Evolutionary conservation across 2,888 invertebrate genomes (phyloP), one percentile per base, ranked within the genome.

Genomic region (Amaurobius ferox): DNA sequence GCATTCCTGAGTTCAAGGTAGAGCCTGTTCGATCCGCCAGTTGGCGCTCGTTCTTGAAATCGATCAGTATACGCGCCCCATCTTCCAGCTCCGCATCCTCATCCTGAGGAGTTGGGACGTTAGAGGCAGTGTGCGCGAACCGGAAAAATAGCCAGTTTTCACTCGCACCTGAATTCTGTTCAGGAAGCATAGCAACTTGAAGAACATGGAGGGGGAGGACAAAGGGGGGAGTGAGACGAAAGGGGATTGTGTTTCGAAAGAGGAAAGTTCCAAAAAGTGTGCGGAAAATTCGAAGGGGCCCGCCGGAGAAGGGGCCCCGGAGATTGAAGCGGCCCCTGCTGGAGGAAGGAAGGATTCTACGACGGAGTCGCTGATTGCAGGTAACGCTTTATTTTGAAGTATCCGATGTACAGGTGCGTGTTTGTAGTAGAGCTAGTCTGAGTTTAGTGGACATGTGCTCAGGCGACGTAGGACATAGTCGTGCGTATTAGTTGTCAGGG

Each of bases 311-410:
- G 55, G 55, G 55, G 55, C 23, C 55, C 55, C 55, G 23, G 55
- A 55, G 55, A 55, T 55, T 11, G 55, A 55, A 55, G 55, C 55
- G 55, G 55, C 55, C 55, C 55, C 55, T 55, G 55, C 19, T 23
- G 55, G 55, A 6, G 55, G 11, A 23, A 55, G 55, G 23, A 55
- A 55, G 23, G 55, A 55, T 55, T 55, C 55, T n/a, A 55, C 55
- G 23, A 55, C 55, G 55, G 55, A 55, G 55, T 55, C 55, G 5
- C 55, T 55, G 5, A 55, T 55, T 23, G 55, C 55, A 55, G 55
- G 55, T 55, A 23, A 55, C 1, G 16, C 44, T 44, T 44, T 44
- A 44, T 44, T 44, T 44, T 44, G 35, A 35, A 7, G 35, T 35
- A 35, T 35, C 11, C 16, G 7, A 2, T 44, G 7, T 35, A 11